A percentile compares a stretch with the other conserved stretches of the same genome.
phyloP scores from a whole-genome alignment of 2,888 invertebrate genomes.

The Lepidonotus clava region DNA sequence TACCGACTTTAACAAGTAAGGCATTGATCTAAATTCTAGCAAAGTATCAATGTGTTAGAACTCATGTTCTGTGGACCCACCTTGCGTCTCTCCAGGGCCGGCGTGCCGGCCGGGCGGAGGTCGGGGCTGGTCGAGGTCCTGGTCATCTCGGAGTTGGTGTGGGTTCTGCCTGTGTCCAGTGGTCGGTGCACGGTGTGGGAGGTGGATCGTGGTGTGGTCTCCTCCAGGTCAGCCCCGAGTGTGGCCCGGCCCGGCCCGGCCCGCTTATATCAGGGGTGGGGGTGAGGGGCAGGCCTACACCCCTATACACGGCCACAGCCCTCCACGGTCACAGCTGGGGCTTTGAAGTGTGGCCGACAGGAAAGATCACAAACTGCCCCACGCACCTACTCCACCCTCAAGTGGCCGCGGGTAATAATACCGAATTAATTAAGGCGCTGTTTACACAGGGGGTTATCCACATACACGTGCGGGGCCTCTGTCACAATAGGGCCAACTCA shows the following conservation, averaged over 20 bases:
- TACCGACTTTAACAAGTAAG: too few relatives aligned
- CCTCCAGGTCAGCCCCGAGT: too few relatives aligned
- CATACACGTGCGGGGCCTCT: slow-evolving; percentile 14
- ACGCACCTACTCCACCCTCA: too few relatives aligned
- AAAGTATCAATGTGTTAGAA: too few relatives aligned
- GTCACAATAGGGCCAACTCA: not conserved
- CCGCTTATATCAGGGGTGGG: not conserved
- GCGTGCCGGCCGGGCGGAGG: too few relatives aligned
- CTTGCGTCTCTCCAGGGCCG: too few relatives aligned
- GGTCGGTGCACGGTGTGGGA: not conserved
- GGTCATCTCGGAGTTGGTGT: not conserved
- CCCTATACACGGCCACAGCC: not conserved
- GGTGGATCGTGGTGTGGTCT: too few relatives aligned
- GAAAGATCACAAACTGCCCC: slow-evolving; percentile 33
- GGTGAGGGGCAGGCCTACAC: not conserved
- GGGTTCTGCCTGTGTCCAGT: not conserved
- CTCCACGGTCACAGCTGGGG: not conserved
- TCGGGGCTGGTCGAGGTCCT: too few relatives aligned
- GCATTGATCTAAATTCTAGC: too few relatives aligned
- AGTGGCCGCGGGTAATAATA: not conserved
- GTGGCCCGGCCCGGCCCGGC: not conserved
- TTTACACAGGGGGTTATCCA: not conserved
- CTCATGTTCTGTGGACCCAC: too few relatives aligned
- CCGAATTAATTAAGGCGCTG: slow-evolving; percentile 9
- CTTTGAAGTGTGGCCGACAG: not conserved